phyloP scores from a whole-genome alignment of 2,888 invertebrate genomes.

The Chloroclystis v-ata region DNA sequence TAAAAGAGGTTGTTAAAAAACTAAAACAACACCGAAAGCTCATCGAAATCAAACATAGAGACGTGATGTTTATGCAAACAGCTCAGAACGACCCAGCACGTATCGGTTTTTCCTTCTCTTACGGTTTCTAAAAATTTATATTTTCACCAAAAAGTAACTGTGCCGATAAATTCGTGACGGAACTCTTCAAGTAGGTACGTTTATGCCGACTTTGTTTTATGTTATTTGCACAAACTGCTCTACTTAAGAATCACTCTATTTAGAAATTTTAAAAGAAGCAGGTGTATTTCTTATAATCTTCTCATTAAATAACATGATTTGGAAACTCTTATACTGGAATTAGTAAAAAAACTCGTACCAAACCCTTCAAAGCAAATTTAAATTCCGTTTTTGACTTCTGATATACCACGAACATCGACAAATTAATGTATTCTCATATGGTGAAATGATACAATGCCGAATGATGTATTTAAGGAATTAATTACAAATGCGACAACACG shows the following conservation, averaged over 20 bases:
- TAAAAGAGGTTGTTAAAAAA: conserved; percentile 5
- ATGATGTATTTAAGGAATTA: conserved; percentile 39
- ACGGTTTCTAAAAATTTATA: conserved; percentile 48
- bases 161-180: conserved; percentile 37
- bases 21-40: conserved; percentile 8
- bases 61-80: conserved; percentile 51
- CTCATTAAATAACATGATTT: no score
- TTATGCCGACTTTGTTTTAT: conserved; percentile 5
- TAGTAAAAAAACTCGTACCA: no score
- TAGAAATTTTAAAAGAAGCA: no score
- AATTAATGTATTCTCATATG: conserved; percentile 26
- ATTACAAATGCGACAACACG: conserved; percentile 42
- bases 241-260: not conserved
- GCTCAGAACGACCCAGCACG: conserved; percentile 53
- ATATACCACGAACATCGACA: conserved; percentile 15
- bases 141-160: conserved; percentile 45
- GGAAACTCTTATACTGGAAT: no score
- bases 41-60: conserved; percentile 24
- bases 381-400: no score
- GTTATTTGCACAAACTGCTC: conserved; percentile 4
- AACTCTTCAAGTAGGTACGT: conserved; percentile 16
- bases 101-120: conserved; percentile 43
- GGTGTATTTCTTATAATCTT: no score
- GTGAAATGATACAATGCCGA: conserved; percentile 27
- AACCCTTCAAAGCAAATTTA: no score